Percentiles rank a stretch among this genome's conserved stretches.
Conservation (phyloP, 2,113 vertebrate species). For the Oryzias javanicus region DNA sequence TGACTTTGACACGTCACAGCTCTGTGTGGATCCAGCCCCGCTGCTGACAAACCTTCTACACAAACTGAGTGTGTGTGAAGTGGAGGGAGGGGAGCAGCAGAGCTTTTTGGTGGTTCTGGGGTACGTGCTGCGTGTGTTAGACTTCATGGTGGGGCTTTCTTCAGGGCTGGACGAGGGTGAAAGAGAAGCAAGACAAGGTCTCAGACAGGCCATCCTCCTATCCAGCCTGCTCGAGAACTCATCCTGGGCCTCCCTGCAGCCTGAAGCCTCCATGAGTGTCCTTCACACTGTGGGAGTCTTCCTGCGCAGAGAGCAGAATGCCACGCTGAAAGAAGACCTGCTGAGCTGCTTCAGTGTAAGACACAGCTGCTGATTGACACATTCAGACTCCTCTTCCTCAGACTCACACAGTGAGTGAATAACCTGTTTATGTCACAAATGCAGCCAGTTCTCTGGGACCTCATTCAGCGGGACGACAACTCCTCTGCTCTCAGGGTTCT, state of each 20-base stretch:
- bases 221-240: conserved; percentile 87
- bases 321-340: conserved; percentile 79
- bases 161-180: conserved; percentile 76
- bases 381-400: background rate
- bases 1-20: conserved; percentile 77
- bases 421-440: conserved; percentile 29
- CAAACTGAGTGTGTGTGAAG: conserved; percentile 78
- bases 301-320: conserved; percentile 75
- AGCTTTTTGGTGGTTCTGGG: conserved; percentile 76
- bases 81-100: conserved; percentile 71
- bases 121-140: conserved; percentile 82
- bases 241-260: conserved; percentile 80
- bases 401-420: conserved; percentile 17
- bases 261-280: conserved; percentile 78
- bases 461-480: conserved; percentile 82
- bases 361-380: conserved; percentile 2
- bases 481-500: conserved; percentile 79
- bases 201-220: conserved; percentile 87
- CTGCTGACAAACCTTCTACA: conserved; percentile 77
- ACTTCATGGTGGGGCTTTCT: conserved; percentile 81
- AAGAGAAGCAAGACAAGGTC: conserved; percentile 77
- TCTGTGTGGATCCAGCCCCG: conserved; percentile 78
- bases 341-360: conserved; percentile 89
- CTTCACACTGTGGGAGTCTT: conserved; percentile 82
- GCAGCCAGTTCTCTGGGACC: conserved; percentile 85